A percentile compares a stretch with the other conserved stretches of the same genome.
phyloP scores from a whole-genome alignment of 2,113 vertebrate species.

The Fregata magnificens region DNA sequence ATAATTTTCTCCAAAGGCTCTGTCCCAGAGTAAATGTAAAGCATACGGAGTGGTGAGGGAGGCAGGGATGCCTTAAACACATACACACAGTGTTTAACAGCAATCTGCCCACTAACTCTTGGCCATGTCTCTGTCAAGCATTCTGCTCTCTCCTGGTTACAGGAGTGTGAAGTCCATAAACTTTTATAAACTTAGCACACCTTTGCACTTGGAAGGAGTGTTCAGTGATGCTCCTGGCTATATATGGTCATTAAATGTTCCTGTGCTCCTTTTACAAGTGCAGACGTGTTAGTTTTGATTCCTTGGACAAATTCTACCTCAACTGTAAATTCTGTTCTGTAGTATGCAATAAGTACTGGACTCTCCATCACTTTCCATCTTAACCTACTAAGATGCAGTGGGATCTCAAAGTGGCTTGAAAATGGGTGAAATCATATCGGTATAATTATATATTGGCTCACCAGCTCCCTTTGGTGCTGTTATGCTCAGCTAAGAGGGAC shows the following conservation, averaged over 20 bases:
- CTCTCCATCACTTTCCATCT: neutral
- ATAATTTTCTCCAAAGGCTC: neutral
- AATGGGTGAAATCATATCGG: neutral
- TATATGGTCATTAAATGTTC: neutral
- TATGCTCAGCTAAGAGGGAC: neutral
- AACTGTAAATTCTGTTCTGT: neutral
- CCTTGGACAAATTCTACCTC: neutral
- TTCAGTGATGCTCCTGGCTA: neutral
- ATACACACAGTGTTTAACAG: neutral
- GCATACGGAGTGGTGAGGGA: neutral
- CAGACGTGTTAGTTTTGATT: neutral
- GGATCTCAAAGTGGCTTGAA: neutral
- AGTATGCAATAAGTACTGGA: neutral
- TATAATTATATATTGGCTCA: constrained; percentile 6
- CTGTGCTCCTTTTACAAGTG: neutral
- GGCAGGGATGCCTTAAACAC: neutral
- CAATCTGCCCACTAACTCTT: neutral
- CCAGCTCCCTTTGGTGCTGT: constrained; percentile 25
- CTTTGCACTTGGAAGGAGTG: neutral
- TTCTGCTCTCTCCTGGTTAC: neutral
- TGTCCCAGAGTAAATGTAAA: constrained; percentile 11
- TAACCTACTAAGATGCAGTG: neutral
- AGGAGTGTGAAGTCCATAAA: neutral
- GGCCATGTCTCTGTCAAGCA: neutral
- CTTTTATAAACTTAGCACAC: neutral